phyloP scores from a whole-genome alignment of 2,113 vertebrate species.

The Plotosus lineatus region DNA sequence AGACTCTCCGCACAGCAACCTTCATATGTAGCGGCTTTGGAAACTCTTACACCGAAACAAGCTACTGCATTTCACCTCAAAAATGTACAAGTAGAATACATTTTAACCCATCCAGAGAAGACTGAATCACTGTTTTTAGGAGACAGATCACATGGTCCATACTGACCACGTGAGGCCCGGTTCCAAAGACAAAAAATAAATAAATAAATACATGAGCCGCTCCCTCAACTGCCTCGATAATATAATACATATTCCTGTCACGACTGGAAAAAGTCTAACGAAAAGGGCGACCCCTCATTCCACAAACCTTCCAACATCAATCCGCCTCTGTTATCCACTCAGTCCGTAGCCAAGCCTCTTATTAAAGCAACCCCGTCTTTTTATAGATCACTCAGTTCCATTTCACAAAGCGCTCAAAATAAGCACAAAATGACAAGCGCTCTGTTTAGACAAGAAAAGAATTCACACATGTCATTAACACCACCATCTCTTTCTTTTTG shows the following conservation, averaged over 20 bases:
- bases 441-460: background rate
- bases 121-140: background rate
- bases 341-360: background rate
- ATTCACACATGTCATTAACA: background rate
- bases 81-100: too few species aligned
- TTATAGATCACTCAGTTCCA: slow-evolving; percentile 9
- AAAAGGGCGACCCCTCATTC: background rate
- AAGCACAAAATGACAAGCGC: slow-evolving; percentile 16
- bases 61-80: background rate
- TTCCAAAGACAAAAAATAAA: background rate
- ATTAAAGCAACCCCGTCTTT: slow-evolving; percentile 32
- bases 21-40: background rate
- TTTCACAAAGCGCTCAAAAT: slow-evolving; percentile 7
- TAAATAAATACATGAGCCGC: background rate
- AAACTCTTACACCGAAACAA: background rate
- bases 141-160: background rate
- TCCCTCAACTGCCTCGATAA: background rate
- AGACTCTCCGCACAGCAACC: background rate
- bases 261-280: slow-evolving; percentile 10
- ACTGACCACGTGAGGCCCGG: background rate
- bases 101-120: background rate
- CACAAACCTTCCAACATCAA: slow-evolving; percentile 24
- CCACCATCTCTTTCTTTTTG: too few species aligned
- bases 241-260: background rate
- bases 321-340: background rate